Base-by-base conservation (phyloP, 2,113 vertebrate species). In the Procavia capensis region DNA sequence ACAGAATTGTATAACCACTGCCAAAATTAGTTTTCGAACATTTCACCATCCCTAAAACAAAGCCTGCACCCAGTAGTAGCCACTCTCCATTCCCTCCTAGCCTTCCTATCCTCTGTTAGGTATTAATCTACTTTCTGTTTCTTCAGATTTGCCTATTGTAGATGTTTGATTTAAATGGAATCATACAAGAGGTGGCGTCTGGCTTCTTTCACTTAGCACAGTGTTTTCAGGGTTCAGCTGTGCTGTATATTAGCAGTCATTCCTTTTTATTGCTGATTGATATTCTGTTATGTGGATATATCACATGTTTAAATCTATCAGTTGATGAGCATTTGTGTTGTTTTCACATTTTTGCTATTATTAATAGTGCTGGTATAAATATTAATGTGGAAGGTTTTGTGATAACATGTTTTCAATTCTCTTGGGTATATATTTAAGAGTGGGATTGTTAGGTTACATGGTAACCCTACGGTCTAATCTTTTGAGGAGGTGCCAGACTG, bases 31-130 rank as follows among this genome's bases (percentile, higher is more conserved):
- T 72, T 84, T 64, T n/a, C 86, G 80, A 82, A 82, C 3, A 90
- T 92, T 88, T 88, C 27, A 90, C 24, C n/a, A 59, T 27, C 31
- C 57, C 19, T 50, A 64, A 95, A 91, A 86, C 84, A 92, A 93
- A 80, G 43, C n/a, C n/a, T 79, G 7, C 41, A 57, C 9, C 3
- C 22, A 50, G 39, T 14, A 85, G 24, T 34, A 78, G 27, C 82
- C 47, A 82, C 24, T 86, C 43, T 14, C 1, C 14, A 88, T 63
- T 90, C 72, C 16, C 22, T 57, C 57, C 20, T 16, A 57, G 45
- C 1, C 80, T 34, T 9, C 75, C 39, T 41, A 39, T 24, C 16
- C 41, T 19, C 17, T 9, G 57, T 17, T 16, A 93, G 61, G 39
- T 41, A 85, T 22, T 41, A 54, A 41, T 59, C 50, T 54, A 54